Percentiles rank a stretch among this genome's conserved stretches.
Conservation (phyloP, 2,113 vertebrate genomes). For the Sakesphorus luctuosus region DNA sequence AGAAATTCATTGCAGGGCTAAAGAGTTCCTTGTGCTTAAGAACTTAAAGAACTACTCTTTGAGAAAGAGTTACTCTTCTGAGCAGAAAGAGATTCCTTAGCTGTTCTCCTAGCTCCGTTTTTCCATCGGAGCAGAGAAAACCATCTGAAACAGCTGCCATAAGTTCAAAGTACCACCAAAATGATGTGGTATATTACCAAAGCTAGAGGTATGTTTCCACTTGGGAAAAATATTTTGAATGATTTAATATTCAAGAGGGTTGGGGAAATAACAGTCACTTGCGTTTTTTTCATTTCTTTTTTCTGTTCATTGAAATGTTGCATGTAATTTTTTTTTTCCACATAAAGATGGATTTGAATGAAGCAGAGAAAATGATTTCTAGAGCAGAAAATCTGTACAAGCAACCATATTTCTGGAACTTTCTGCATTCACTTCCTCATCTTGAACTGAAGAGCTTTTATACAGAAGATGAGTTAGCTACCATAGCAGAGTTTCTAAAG, state of each 20-base stretch:
- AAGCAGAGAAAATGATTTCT: conserved; percentile 63
- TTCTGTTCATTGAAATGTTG: not conserved
- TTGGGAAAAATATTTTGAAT: not conserved
- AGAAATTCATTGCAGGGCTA: not conserved
- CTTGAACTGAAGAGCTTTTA: not conserved
- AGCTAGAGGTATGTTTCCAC: not conserved
- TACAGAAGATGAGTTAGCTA: not conserved
- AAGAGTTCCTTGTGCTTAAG: not conserved
- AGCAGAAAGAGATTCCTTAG: not conserved
- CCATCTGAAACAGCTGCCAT: not conserved
- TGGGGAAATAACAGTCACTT: not conserved
- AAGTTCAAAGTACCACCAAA: not conserved
- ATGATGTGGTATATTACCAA: not conserved
- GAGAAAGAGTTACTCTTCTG: not conserved
- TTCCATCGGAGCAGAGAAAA: not conserved
- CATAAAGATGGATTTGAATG: conserved; percentile 68
- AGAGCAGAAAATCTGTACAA: conserved; percentile 67
- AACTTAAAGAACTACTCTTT: not conserved
- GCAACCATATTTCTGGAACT: conserved; percentile 69
- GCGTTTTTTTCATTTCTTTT: not conserved
- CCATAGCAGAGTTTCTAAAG: not conserved
- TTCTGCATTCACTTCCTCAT: conserved; percentile 49
- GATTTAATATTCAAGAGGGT: not conserved
- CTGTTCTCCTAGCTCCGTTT: not conserved
- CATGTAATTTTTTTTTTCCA: not conserved